Percentiles rank a stretch among this genome's conserved stretches.
Conservation (phyloP, 2,797 vertebrate genomes). For the Schizopygopsis pylzovi region DNA sequence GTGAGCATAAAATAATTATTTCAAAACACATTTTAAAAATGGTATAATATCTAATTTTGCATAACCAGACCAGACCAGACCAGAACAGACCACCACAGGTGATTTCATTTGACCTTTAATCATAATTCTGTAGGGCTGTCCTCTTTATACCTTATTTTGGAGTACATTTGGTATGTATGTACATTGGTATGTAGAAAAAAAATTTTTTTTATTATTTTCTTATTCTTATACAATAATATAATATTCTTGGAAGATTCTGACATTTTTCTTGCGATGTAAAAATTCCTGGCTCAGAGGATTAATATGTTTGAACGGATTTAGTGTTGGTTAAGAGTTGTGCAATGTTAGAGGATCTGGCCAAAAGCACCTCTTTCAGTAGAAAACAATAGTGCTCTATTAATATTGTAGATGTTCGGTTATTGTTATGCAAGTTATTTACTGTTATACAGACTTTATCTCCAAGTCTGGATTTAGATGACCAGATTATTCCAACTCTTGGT, state of each 20-base stretch:
- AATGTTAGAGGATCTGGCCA: slow-evolving; percentile 1
- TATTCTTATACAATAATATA: background rate
- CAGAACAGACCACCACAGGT: background rate
- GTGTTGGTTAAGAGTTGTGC: slow-evolving; percentile 9
- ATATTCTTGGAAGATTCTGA: background rate
- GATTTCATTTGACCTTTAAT: background rate
- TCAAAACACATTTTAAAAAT: background rate
- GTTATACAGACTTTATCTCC: slow-evolving; percentile 3
- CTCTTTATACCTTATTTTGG: background rate
- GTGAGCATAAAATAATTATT: background rate
- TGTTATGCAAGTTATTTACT: slow-evolving; percentile 1
- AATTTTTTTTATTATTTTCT: background rate
- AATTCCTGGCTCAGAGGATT: background rate
- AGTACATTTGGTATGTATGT: too few relatives aligned
- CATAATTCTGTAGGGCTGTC: background rate
- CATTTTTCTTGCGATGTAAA: background rate
- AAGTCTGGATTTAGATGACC: background rate
- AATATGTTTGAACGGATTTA: background rate
- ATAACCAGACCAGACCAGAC: background rate
- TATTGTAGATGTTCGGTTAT: background rate
- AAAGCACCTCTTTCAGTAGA: slow-evolving; percentile 13
- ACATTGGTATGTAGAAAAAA: background rate
- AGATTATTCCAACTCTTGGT: slow-evolving; percentile 11
- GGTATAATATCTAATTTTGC: background rate
- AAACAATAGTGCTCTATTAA: slow-evolving; percentile 26